phyloP scores from a whole-genome alignment of 2,113 vertebrate genomes.

The Hydrolagus affinis region DNA sequence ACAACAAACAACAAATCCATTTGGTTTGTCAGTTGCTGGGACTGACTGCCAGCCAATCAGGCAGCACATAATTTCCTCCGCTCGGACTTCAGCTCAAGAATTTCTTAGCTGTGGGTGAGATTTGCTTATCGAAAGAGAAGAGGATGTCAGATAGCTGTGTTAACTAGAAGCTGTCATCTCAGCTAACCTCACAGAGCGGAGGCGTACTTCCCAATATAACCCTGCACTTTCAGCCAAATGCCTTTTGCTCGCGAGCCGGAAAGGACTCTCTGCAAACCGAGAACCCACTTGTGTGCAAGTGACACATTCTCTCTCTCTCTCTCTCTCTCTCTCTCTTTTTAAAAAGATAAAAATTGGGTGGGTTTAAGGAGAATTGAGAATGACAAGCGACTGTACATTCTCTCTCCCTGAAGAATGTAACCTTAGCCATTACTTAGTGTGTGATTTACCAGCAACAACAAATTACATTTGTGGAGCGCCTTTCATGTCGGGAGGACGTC shows the following conservation, averaged over 20 bases:
- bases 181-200: slow-evolving; percentile 17
- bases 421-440: too few relatives aligned
- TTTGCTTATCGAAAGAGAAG: slow-evolving; percentile 23
- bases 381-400: too few relatives aligned
- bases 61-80: slow-evolving; percentile 46
- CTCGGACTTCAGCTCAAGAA: slow-evolving; percentile 34
- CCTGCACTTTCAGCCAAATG: neutral
- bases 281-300: neutral
- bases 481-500: too few relatives aligned
- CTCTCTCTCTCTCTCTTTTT: too few relatives aligned
- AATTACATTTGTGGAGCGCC: too few relatives aligned
- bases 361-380: too few relatives aligned
- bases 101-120: neutral
- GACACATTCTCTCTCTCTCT: too few relatives aligned
- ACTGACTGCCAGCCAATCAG: neutral
- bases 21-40: slow-evolving; percentile 16
- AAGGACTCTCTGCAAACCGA: neutral
- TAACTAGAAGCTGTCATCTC: neutral
- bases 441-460: too few relatives aligned
- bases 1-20: slow-evolving; percentile 14
- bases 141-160: slow-evolving; percentile 3
- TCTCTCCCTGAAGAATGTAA: too few relatives aligned
- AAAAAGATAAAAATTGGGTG: too few relatives aligned
- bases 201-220: slow-evolving; percentile 20
- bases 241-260: neutral